Conservation (phyloP, 2,113 vertebrate genomes). For the Pseudonaja textilis region DNA sequence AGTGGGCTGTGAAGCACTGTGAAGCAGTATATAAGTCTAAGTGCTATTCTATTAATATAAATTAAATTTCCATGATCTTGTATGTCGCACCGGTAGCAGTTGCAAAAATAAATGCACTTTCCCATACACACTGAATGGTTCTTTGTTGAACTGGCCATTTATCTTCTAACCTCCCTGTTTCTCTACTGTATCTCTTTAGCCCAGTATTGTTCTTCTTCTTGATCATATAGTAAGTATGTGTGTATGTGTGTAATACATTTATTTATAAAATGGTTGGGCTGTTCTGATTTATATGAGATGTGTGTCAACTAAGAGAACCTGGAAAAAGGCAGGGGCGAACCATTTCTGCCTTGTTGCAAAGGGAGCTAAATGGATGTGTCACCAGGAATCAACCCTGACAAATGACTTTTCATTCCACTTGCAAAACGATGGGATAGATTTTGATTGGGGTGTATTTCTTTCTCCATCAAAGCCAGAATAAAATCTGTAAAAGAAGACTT, state of each 20-base stretch:
- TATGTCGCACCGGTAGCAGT: slow-evolving; percentile 1
- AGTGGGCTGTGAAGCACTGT: too few relatives aligned
- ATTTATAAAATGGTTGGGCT: background rate
- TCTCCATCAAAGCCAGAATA: background rate
- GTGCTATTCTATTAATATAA: background rate
- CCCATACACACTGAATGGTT: too few relatives aligned
- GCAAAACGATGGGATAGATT: background rate
- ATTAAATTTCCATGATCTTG: background rate
- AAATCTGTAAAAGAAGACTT: background rate
- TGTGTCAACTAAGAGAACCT: background rate
- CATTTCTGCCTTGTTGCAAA: background rate
- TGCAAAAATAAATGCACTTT: slow-evolving; percentile 1
- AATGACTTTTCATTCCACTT: background rate
- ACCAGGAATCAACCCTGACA: background rate
- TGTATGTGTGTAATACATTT: too few relatives aligned
- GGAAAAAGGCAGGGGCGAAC: background rate
- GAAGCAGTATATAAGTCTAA: too few relatives aligned
- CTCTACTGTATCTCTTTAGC: too few relatives aligned
- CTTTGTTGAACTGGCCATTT: too few relatives aligned
- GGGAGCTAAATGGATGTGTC: background rate
- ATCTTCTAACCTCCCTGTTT: too few relatives aligned
- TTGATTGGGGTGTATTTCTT: background rate
- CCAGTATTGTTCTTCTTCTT: too few relatives aligned
- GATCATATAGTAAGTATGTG: too few relatives aligned
- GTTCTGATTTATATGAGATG: background rate